These are phyloP conservation scores for Drosophila sturtevanti DNA, from an alignment of 1,140 invertebrate genomes.

Conservation along the genomic window DNA sequence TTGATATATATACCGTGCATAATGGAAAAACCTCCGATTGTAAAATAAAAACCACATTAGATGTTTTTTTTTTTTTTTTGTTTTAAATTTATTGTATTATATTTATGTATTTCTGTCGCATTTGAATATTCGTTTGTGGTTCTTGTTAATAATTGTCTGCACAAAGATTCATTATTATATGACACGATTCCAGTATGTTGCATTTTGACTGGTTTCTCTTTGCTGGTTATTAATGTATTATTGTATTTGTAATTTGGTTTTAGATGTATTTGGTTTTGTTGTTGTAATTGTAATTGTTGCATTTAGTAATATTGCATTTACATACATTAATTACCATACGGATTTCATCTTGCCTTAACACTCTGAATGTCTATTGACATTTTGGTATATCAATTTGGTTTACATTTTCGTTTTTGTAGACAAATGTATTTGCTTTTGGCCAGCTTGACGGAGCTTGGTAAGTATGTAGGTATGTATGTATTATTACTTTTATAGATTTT, in stretches of 20 bases:
- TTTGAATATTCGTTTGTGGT: constrained; percentile 51
- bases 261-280: background rate
- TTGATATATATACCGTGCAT: background rate
- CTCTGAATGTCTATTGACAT: background rate
- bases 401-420: background rate
- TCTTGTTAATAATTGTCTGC: constrained; percentile 75
- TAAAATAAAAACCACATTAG: background rate
- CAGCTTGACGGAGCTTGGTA: background rate
- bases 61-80: background rate
- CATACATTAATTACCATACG: background rate
- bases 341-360: background rate
- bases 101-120: constrained; percentile 73
- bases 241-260: background rate
- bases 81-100: constrained; percentile 78
- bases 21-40: background rate
- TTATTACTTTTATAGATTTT: constrained; percentile 26
- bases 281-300: background rate
- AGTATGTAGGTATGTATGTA: constrained; percentile 17
- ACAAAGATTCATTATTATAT: constrained; percentile 58
- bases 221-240: constrained; percentile 4
- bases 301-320: background rate
- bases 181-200: background rate
- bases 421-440: too few relatives aligned
- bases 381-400: background rate
- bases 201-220: background rate